Conservation (phyloP, 2,797 vertebrate species). For the Poeciliopsis turneri region DNA sequence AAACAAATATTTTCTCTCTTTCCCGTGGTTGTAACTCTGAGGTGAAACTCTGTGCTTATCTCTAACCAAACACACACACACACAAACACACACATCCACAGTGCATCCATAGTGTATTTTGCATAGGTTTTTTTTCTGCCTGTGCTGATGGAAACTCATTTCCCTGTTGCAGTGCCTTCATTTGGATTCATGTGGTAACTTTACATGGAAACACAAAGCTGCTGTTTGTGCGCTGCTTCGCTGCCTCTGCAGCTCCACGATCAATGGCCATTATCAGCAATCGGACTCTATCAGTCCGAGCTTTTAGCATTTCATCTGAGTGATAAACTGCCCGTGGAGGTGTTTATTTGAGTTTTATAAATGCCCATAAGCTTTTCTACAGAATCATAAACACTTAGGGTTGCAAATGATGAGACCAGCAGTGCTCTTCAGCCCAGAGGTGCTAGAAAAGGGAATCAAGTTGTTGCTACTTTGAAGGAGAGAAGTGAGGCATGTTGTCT, state of each 20-base stretch:
- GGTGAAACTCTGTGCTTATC: conserved; percentile 5
- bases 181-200: conserved; percentile 40
- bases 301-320: conserved; percentile 16
- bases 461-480: neutral
- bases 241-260: conserved; percentile 15
- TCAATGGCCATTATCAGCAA: conserved; percentile 21
- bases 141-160: conserved; percentile 37
- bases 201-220: conserved; percentile 40
- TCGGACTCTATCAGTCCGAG: conserved; percentile 22
- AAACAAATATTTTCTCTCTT: conserved; percentile 1
- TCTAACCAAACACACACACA: neutral
- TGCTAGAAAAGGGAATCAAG: neutral
- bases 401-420: neutral
- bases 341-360: neutral
- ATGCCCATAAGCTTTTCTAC: conserved; percentile 5
- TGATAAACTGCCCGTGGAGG: neutral
- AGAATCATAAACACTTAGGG: neutral
- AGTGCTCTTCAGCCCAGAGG: neutral
- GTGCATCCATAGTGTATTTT: conserved; percentile 21
- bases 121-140: conserved; percentile 20
- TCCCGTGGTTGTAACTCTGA: neutral
- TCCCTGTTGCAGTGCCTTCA: conserved; percentile 31
- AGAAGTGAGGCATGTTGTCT: neutral
- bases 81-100: neutral
- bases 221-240: conserved; percentile 19